Conservation (phyloP, 2,888 invertebrate genomes). For the Epistrophella euchroma region DNA sequence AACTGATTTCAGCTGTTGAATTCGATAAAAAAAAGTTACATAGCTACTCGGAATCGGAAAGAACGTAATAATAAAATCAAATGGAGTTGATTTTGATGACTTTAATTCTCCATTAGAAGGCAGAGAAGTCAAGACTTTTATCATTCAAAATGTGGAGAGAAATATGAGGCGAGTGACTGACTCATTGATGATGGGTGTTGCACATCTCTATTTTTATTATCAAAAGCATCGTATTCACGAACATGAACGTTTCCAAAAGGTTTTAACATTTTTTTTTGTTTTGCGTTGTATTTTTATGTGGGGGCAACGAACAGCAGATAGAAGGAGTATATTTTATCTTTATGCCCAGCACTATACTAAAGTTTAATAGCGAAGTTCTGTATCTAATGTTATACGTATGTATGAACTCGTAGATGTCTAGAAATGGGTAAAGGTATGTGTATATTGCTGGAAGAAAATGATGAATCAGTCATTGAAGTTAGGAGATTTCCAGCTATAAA, state of each 20-base stretch:
- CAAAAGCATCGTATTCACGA: conserved; percentile 70
- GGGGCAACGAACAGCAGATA: conserved; percentile 68
- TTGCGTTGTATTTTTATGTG: conserved; percentile 57
- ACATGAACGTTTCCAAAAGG: conserved; percentile 55
- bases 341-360: conserved; percentile 39
- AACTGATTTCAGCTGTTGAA: conserved; percentile 15
- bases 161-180: conserved; percentile 56
- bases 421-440: not conserved
- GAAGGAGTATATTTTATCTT: conserved; percentile 50
- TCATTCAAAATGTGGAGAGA: conserved; percentile 7
- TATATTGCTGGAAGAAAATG: not conserved
- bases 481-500: conserved; percentile 16
- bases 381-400: not conserved
- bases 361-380: conserved; percentile 2
- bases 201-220: conserved; percentile 66
- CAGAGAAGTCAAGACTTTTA: conserved; percentile 9
- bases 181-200: conserved; percentile 55
- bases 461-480: conserved; percentile 29
- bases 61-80: conserved; percentile 48
- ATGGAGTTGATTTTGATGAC: conserved; percentile 27
- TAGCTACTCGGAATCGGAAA: not conserved
- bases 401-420: too few relatives aligned
- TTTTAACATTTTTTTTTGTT: conserved; percentile 13
- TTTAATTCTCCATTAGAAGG: not conserved
- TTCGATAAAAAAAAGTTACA: not conserved